Conservation (phyloP, 2,888 invertebrate genomes). For the Amphipoea lucens region DNA sequence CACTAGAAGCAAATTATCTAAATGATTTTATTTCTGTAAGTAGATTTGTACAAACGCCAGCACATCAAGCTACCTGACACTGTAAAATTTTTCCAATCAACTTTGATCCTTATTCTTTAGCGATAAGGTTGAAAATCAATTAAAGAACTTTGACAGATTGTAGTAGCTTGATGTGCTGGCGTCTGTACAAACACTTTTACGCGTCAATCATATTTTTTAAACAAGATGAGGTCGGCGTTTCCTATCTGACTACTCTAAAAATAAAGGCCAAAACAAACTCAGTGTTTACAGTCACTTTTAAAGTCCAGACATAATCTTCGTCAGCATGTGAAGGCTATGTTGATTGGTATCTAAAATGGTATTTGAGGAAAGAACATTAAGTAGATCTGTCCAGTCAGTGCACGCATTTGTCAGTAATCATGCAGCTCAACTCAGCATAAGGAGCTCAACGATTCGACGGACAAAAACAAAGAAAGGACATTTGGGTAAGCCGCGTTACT, state of each 20-base stretch:
- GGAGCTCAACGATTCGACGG: not conserved
- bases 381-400: not conserved
- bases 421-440: too few species aligned
- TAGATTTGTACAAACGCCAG: not conserved
- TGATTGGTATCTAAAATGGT: not conserved
- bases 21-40: not conserved
- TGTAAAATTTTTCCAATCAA: too few species aligned
- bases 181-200: not conserved
- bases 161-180: too few species aligned
- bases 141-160: too few species aligned
- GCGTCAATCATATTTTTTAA: not conserved
- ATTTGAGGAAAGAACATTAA: not conserved
- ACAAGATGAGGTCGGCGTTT: not conserved
- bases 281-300: not conserved
- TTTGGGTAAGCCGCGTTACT: too few species aligned
- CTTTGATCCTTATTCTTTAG: too few species aligned
- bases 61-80: too few species aligned
- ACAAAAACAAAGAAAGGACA: not conserved
- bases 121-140: too few species aligned
- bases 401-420: not conserved
- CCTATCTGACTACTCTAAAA: not conserved
- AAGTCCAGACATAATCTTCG: not conserved
- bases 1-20: not conserved
- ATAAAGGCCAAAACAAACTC: not conserved
- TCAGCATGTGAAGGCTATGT: not conserved